These are phyloP conservation scores for Nothoprocta pentlandii DNA, from an alignment of 2,113 vertebrate species.

Conservation along the genomic window DNA sequence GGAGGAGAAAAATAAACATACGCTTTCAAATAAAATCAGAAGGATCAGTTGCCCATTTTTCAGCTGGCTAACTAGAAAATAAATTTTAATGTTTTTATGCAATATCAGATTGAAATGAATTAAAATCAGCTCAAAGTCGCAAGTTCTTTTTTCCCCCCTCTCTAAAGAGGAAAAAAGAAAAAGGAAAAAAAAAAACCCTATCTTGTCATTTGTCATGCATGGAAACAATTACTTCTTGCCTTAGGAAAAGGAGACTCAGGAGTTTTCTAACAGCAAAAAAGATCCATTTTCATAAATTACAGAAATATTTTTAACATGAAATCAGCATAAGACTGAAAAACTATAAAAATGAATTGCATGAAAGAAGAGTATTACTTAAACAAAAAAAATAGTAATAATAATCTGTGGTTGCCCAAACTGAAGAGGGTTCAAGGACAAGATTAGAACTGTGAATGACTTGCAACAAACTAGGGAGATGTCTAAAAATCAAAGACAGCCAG, in stretches of 20 bases:
- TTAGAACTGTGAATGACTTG: background rate
- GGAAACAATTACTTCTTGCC: slow-evolving; percentile 5
- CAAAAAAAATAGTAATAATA: background rate
- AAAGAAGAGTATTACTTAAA: background rate
- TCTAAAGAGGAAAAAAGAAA: too few relatives aligned
- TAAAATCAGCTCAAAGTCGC: background rate
- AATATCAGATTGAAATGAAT: background rate
- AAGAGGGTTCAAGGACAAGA: background rate
- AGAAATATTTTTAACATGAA: background rate
- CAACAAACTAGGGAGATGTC: background rate
- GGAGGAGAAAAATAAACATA: background rate
- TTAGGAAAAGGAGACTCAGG: slow-evolving; percentile 3
- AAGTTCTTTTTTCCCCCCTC: background rate
- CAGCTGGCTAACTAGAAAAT: background rate
- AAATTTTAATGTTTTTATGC: background rate
- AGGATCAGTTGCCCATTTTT: background rate
- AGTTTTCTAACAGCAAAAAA: background rate
- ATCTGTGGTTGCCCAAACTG: background rate
- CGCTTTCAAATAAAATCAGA: background rate
- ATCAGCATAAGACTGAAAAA: background rate
- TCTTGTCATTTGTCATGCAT: background rate
- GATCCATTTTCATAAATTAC: background rate
- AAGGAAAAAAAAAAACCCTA: fast-evolving
- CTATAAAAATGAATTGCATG: fast-evolving
- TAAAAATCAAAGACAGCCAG: background rate